Base-by-base conservation (phyloP, 2,113 vertebrate species). In the Pitta sordida region DNA sequence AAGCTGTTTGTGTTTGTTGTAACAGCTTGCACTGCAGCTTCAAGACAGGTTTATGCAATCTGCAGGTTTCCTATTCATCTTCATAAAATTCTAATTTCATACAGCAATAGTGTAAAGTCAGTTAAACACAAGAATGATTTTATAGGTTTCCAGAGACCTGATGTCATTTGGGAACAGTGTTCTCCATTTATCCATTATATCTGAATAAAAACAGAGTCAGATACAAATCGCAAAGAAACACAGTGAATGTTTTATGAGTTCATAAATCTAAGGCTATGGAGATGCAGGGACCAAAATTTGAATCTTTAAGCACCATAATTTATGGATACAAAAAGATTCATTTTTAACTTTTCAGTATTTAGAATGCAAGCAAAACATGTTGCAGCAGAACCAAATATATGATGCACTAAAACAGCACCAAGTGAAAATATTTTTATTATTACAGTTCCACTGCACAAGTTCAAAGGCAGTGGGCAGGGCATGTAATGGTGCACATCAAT, bases 191-290 rank as follows among this genome's bases (percentile, higher is more conserved):
- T 24, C 39, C 51, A 91, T 93, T 84, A 90, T 65, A 32, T 86
- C 58, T 91, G 88, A 94, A 95, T 93, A 76, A 96, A 96, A 86
- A 36, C 73, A 77, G 26, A 93, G 81, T 90, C 71, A 94, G 78
- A 91, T 71, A 89, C 92, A 97, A 98, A 97, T 97, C 96, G 93
- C 55, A 93, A 91, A 90, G 83, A 94, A 97, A 95, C 87, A 88
- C 30, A 95, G 78, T 55, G 79, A 95, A 70, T 87, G 44, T 94
- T 97, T 96, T 95, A 97, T 15, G 10, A 89, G 78, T 91, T 94
- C 69, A 92, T 98, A 97, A 97, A 97, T 97, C 71, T 78, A 65
- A 69, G 43, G 49, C 39, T 95, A 68, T 83, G 69, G 77, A 89
- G 93, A 92, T 36, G 59, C 70, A 91, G 55, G 88, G 86, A 83